Evolutionary conservation across 2,888 invertebrate species (phyloP), one percentile per base, ranked within the genome.

Genomic region (Dicycla oo): DNA sequence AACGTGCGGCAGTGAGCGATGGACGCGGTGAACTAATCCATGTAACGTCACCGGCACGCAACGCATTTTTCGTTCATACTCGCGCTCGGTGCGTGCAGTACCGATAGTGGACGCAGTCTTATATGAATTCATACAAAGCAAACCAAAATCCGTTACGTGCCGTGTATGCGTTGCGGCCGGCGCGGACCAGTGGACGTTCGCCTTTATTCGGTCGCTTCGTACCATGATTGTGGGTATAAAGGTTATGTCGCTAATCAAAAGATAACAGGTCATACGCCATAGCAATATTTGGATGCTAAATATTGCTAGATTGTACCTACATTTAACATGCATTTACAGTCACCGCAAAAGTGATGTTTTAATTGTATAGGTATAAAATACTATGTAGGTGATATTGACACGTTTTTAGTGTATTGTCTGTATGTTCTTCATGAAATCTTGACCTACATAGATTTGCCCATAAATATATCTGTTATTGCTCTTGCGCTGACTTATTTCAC

Each of bases 251-350:
- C 64, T 69, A 23, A 72, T 73, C 71, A 72, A 78, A 81, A 62
- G 26, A 73, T 73, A 81, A 10, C 3, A 34, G 34, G 3, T 45
- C 3, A 49, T 49, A 62, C 64, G 63, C 64, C 40, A n/a, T 51
- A 58, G 72, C 64, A 72, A 79, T 82, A 78, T 72, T 72, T 77
- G 26, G 47, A 56, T 69, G 49, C 58, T 60, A 60, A 69, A 78
- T 78, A 69, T 66, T 75, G 76, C 40, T 53, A 49, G 23, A n/a
- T n/a, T n/a, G 62, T 64, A 68, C 43, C 66, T 69, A 66, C 63
- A 81, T 81, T 77, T 66, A 77, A 57, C 30, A 63, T 80, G 75
- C 82, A 82, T 81, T 83, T 84, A 65, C 56, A 69, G 66, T 71
- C 63, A 69, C 69, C 40, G 47, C 58, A 69, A 71, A 57, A 47